A percentile compares a stretch with the other conserved stretches of the same genome.
These are phyloP conservation scores for Chesias legatella DNA, from an alignment of 2,888 invertebrate species.

Conservation along the genomic window DNA sequence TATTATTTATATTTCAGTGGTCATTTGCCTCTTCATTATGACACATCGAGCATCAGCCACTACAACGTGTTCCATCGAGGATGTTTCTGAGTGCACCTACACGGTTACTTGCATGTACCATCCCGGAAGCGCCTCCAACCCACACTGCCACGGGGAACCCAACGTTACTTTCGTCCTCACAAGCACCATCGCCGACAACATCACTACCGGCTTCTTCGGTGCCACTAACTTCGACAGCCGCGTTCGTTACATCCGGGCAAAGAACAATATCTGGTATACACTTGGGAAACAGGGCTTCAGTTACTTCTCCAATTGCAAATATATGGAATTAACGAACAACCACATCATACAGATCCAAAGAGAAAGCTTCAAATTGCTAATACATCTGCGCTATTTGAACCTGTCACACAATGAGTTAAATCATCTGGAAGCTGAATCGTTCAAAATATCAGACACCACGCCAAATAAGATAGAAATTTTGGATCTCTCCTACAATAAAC, in stretches of 20 bases:
- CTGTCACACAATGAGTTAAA: constrained; percentile 52
- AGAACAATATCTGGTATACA: constrained; percentile 43
- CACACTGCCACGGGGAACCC: constrained; percentile 39
- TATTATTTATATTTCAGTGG: too few species aligned
- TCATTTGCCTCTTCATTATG: constrained; percentile 23
- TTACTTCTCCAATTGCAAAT: constrained; percentile 45
- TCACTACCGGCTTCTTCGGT: constrained; percentile 52
- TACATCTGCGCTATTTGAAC: constrained; percentile 40
- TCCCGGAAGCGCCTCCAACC: constrained; percentile 40
- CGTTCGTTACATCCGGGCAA: constrained; percentile 47
- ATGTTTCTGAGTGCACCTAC: constrained; percentile 43
- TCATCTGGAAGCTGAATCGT: constrained; percentile 36
- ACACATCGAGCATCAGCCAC: constrained; percentile 24
- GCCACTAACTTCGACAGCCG: constrained; percentile 62
- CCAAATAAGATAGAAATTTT: constrained; percentile 34
- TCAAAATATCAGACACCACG: constrained; percentile 36
- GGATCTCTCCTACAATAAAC: constrained; percentile 53
- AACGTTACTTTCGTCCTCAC: constrained; percentile 49
- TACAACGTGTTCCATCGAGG: constrained; percentile 33
- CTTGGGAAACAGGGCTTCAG: constrained; percentile 45
- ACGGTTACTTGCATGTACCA: constrained; percentile 42
- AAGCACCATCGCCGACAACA: constrained; percentile 28
- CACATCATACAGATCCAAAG: constrained; percentile 41
- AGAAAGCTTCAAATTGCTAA: constrained; percentile 47
- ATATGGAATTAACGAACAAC: constrained; percentile 49